phyloP scores from a whole-genome alignment of 1,140 invertebrate genomes.

The Cydia strobilella region DNA sequence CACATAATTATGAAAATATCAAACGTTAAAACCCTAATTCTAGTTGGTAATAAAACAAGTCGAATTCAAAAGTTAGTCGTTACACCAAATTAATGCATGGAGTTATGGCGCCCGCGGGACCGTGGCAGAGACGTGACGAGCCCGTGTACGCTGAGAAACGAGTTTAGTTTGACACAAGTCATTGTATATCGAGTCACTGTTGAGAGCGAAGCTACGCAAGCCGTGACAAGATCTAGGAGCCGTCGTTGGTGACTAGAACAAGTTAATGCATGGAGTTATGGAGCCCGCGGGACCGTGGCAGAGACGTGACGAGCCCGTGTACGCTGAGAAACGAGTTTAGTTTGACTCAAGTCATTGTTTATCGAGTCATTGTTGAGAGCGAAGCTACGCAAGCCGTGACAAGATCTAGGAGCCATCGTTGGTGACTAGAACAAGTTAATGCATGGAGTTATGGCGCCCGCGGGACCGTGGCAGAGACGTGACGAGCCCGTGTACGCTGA shows the following conservation, averaged over 20 bases:
- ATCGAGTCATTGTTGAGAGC: not conserved
- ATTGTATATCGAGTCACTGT: not conserved
- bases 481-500: not conserved
- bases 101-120: slow-evolving; percentile 14
- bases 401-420: too few species aligned
- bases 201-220: not conserved
- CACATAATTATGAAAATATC: slow-evolving; percentile 27
- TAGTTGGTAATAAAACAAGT: slow-evolving; percentile 31
- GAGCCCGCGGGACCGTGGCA: not conserved
- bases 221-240: too few species aligned
- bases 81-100: slow-evolving; percentile 31
- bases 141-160: not conserved
- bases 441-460: slow-evolving; percentile 19
- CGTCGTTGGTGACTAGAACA: too few species aligned
- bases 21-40: slow-evolving; percentile 32
- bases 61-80: slow-evolving; percentile 28
- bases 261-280: slow-evolving; percentile 27
- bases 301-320: slow-evolving; percentile 18
- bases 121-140: slow-evolving; percentile 4
- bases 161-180: too few species aligned
- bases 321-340: not conserved
- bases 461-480: slow-evolving; percentile 3
- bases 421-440: too few species aligned
- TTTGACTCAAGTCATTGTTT: not conserved
- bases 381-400: too few species aligned